phyloP scores from a whole-genome alignment of 2,113 vertebrate genomes.

The Collichthys lucidus region DNA sequence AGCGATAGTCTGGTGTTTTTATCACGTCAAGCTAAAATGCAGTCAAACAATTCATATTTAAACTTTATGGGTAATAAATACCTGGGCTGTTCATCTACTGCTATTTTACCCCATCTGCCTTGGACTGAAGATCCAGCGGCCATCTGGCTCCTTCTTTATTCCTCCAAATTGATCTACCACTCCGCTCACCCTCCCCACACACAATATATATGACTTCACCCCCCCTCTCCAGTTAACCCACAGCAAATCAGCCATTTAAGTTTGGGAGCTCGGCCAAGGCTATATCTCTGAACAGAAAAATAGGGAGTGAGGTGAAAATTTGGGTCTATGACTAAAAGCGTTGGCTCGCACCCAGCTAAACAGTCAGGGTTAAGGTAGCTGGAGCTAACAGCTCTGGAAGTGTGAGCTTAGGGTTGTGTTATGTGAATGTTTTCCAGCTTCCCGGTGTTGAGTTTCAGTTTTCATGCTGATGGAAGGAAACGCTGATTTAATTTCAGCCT shows the following conservation, averaged over 20 bases:
- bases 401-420: conserved; percentile 44
- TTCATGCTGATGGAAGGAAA: conserved; percentile 73
- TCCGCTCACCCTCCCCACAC: conserved; percentile 56
- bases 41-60: conserved; percentile 45
- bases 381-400: conserved; percentile 56
- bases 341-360: conserved; percentile 64
- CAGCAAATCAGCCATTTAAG: conserved; percentile 76
- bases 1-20: conserved; percentile 4
- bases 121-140: conserved; percentile 48
- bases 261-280: conserved; percentile 72
- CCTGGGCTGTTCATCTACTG: conserved; percentile 50
- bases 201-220: conserved; percentile 67
- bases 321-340: conserved; percentile 70
- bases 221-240: conserved; percentile 72
- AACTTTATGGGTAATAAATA: conserved; percentile 51
- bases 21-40: conserved; percentile 13
- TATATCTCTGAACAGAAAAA: conserved; percentile 61
- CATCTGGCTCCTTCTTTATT: conserved; percentile 70
- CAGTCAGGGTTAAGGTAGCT: conserved; percentile 62
- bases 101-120: conserved; percentile 51
- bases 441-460: conserved; percentile 67
- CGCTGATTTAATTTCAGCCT: conserved; percentile 76
- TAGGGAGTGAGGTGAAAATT: conserved; percentile 72
- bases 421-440: conserved; percentile 47
- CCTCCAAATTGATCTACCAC: conserved; percentile 70